Conservation (phyloP, 2,113 vertebrate genomes). For the Ardeotis arabs region DNA sequence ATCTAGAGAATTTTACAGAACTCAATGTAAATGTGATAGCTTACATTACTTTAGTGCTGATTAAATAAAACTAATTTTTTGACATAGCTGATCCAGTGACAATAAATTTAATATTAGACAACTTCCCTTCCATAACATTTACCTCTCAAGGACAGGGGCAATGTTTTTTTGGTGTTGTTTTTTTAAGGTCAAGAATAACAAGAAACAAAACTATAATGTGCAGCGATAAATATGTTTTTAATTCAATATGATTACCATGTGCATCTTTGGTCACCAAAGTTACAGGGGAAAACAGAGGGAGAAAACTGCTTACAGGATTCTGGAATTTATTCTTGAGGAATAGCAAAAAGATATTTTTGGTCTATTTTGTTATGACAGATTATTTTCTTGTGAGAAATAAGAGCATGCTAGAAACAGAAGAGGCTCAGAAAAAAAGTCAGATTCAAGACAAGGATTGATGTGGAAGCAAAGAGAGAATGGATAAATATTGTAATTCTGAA, state of each 20-base stretch:
- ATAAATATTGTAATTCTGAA: not conserved
- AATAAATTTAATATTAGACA: not conserved
- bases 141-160: not conserved
- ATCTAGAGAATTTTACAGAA: conserved; percentile 1
- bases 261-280: not conserved
- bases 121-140: not conserved
- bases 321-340: not conserved
- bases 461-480: not conserved
- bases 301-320: conserved; percentile 16
- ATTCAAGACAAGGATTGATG: not conserved
- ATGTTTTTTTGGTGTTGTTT: not conserved
- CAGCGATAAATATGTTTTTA: not conserved
- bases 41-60: not conserved
- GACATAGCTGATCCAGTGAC: not conserved
- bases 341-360: not conserved
- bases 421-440: not conserved
- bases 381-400: not conserved
- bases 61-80: not conserved
- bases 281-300: not conserved
- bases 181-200: not conserved
- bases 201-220: not conserved
- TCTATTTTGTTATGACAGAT: not conserved
- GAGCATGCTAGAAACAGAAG: conserved; percentile 7
- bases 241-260: not conserved
- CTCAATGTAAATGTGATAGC: not conserved